These are phyloP conservation scores for Sarcophaga carnaria DNA, from an alignment of 2,888 invertebrate genomes.

Conservation along the genomic window DNA sequence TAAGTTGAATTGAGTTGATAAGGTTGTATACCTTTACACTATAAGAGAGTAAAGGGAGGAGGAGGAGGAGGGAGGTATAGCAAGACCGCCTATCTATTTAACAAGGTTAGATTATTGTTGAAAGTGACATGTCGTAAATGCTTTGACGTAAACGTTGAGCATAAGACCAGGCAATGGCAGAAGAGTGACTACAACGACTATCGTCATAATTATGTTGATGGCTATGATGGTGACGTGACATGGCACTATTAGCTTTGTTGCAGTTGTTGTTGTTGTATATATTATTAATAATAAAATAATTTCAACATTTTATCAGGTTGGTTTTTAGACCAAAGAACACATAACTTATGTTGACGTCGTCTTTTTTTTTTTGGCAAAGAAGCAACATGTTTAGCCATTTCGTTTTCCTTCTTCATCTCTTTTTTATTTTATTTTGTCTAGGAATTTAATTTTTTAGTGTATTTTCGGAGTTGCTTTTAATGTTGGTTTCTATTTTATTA, in stretches of 20 bases:
- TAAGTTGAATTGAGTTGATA: not conserved
- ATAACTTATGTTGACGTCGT: constrained; percentile 24
- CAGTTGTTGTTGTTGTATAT: not conserved
- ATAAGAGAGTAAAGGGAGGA: not conserved
- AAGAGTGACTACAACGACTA: not conserved
- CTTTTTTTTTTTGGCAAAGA: constrained; percentile 7
- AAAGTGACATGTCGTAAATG: constrained; percentile 62
- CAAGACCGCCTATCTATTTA: constrained; percentile 2
- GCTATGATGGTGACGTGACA: constrained; percentile 51
- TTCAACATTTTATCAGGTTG: not conserved
- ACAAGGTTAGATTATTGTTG: constrained; percentile 20
- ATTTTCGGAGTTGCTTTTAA: not conserved
- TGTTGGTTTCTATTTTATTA: not conserved
- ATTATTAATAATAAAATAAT: not conserved
- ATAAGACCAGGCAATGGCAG: not conserved
- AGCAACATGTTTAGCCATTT: constrained; percentile 44
- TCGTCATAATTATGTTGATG: constrained; percentile 2
- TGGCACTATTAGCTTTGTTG: constrained; percentile 59
- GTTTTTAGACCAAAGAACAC: constrained; percentile 4
- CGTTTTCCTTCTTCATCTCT: too few relatives aligned
- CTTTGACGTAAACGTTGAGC: constrained; percentile 13
- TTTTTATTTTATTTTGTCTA: constrained; percentile 24
- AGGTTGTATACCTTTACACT: not conserved
- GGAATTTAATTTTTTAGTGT: constrained; percentile 32
- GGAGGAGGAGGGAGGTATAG: not conserved